These are phyloP conservation scores for Aplysina aerophoba DNA, from an alignment of 37 sponge, comb jelly and placozoan species.

Conservation along the genomic window DNA sequence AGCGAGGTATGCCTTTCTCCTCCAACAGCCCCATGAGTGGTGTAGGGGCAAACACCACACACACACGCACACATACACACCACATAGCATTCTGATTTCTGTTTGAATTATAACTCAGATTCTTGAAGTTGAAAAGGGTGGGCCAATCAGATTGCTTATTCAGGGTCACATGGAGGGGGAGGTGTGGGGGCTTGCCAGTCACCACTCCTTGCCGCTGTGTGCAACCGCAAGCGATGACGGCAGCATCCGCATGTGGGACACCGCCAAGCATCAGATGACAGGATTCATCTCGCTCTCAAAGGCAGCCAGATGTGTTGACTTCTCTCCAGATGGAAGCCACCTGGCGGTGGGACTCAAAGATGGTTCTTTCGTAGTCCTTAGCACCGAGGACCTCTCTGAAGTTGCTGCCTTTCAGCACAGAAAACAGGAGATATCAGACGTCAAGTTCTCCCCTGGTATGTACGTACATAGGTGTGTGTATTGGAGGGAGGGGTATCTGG, in stretches of 20 bases:
- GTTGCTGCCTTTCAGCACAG: slow-evolving; percentile 80
- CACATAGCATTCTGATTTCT: not conserved
- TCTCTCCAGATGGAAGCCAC: slow-evolving; percentile 78
- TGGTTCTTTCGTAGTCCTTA: slow-evolving; percentile 71
- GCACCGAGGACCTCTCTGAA: slow-evolving; percentile 48
- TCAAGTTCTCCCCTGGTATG: slow-evolving; percentile 92
- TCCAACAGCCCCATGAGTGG: no score
- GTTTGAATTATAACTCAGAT: slow-evolving; percentile 44
- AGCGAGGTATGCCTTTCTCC: slow-evolving; percentile 70
- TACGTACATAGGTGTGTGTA: not conserved
- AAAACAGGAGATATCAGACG: slow-evolving; percentile 92
- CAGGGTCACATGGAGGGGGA: slow-evolving; percentile 96
- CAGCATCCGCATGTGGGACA: slow-evolving; percentile 88
- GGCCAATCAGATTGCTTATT: slow-evolving; percentile 74
- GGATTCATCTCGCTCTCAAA: slow-evolving; percentile 39
- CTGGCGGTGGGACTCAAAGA: slow-evolving; percentile 87
- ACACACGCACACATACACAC: no score
- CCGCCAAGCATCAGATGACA: slow-evolving; percentile 49
- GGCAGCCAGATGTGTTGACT: slow-evolving; percentile 75
- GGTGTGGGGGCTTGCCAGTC: slow-evolving; percentile 89
- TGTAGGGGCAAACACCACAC: no score
- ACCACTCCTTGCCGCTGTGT: slow-evolving; percentile 67
- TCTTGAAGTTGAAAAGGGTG: slow-evolving; percentile 86
- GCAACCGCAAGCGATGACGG: slow-evolving; percentile 89
- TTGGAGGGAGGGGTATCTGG: not conserved